Conservation (phyloP, 2,888 invertebrate species). For the Cryptocephalus primarius region DNA sequence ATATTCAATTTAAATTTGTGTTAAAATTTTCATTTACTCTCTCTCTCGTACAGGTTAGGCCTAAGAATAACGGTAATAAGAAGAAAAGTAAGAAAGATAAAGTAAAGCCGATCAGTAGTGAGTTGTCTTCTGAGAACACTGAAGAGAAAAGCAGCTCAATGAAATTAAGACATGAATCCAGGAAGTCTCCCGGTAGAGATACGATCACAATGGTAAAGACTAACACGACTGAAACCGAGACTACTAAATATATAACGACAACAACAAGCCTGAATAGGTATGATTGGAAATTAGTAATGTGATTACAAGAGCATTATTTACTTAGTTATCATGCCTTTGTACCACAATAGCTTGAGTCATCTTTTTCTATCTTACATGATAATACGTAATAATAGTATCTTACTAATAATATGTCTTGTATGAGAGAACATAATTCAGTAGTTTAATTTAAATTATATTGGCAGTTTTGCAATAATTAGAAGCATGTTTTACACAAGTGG, state of each 20-base stretch:
- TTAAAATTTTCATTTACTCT: background rate
- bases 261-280: conserved; percentile 29
- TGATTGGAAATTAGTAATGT: background rate
- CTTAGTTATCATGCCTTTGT: too few species aligned
- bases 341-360: too few species aligned
- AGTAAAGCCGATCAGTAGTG: conserved; percentile 11
- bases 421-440: too few species aligned
- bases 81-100: conserved; percentile 23
- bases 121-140: conserved; percentile 7
- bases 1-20: background rate
- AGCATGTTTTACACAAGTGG: too few species aligned
- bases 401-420: too few species aligned
- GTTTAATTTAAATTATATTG: too few species aligned
- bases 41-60: conserved; percentile 8
- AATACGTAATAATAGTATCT: too few species aligned
- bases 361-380: too few species aligned
- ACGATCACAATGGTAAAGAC: conserved; percentile 20
- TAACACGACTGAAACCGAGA: conserved; percentile 26
- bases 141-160: conserved; percentile 3
- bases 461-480: too few species aligned
- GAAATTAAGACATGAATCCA: conserved; percentile 4
- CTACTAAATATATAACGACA: conserved; percentile 27
- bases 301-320: too few species aligned
- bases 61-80: conserved; percentile 21
- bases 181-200: conserved; percentile 20